A percentile compares a stretch with the other conserved stretches of the same genome.
phyloP scores from a whole-genome alignment of 1,140 invertebrate species.

The Drosophila varians region DNA sequence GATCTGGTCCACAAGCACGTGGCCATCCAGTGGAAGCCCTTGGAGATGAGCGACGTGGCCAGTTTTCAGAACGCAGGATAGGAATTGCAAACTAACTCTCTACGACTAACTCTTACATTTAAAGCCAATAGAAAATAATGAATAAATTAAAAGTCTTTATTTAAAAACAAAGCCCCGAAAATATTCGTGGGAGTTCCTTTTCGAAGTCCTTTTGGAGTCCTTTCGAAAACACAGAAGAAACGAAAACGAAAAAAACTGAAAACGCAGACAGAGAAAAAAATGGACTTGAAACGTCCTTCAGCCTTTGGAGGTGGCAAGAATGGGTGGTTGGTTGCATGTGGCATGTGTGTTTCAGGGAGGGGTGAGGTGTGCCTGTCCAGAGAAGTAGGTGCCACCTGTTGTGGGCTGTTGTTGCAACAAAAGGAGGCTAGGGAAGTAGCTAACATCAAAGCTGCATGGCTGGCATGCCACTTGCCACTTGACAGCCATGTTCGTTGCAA shows the following conservation, averaged over 20 bases:
- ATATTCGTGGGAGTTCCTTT: too few species aligned
- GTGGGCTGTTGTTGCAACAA: background rate
- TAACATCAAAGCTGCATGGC: background rate
- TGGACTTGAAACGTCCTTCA: constrained; percentile 70
- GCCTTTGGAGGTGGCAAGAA: constrained; percentile 11
- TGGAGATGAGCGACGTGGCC: constrained; percentile 40
- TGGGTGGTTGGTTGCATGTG: constrained; percentile 12
- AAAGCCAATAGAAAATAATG: background rate
- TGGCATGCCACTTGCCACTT: constrained; percentile 20
- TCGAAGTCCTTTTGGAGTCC: too few species aligned
- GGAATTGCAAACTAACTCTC: background rate
- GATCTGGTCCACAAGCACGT: constrained; percentile 42
- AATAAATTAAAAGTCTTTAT: constrained; percentile 17
- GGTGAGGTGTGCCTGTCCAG: constrained; percentile 43
- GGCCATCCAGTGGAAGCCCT: constrained; percentile 61
- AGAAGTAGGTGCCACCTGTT: constrained; percentile 71
- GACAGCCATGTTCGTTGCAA: constrained; percentile 6
- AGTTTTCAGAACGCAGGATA: constrained; percentile 45
- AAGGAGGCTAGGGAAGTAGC: background rate
- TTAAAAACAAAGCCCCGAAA: too few species aligned
- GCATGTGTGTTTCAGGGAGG: background rate
- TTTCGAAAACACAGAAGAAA: too few species aligned
- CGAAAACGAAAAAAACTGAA: too few species aligned
- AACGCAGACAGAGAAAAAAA: too few species aligned
- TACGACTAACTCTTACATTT: background rate